Evolutionary conservation across 2,888 invertebrate species (phyloP).

Genomic region (Ligdia adustata): DNA sequence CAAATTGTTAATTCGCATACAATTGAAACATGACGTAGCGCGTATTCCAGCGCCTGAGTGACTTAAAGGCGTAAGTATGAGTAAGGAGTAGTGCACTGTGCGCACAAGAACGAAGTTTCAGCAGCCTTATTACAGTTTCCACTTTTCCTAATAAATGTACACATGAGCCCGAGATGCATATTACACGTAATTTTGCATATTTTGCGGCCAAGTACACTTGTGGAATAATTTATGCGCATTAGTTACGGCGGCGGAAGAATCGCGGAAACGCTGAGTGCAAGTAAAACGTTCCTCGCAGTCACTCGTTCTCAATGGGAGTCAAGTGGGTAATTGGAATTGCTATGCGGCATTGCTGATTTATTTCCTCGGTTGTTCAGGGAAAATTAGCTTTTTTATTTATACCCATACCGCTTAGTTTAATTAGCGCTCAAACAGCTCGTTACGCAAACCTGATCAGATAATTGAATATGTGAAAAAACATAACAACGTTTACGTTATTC

Average conservation of each 20-base stretch:
- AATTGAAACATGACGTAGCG: constrained; percentile 6
- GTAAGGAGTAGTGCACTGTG: too few species aligned
- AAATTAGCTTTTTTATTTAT: constrained; percentile 5
- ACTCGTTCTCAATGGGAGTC: constrained; percentile 36
- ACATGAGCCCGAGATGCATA: constrained; percentile 55
- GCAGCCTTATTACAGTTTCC: constrained; percentile 58
- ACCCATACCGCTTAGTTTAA: background rate
- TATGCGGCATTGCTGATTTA: constrained; percentile 29
- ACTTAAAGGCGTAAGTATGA: too few species aligned
- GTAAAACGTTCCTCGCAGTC: constrained; percentile 30
- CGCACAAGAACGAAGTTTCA: constrained; percentile 4
- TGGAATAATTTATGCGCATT: constrained; percentile 69
- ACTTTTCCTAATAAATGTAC: constrained; percentile 62
- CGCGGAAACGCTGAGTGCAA: constrained; percentile 47
- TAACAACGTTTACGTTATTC: too few species aligned
- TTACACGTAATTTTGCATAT: constrained; percentile 66
- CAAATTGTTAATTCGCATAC: background rate
- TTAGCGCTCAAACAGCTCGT: too few species aligned
- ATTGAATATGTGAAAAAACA: too few species aligned
- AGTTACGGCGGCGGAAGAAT: constrained; percentile 58
- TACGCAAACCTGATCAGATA: too few species aligned
- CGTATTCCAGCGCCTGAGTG: too few species aligned
- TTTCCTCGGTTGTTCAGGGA: constrained; percentile 13
- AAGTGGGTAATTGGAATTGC: constrained; percentile 32
- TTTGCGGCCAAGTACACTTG: constrained; percentile 58